These are phyloP conservation scores for Zaprionus tsacasi DNA, from an alignment of 1,140 invertebrate genomes.

Conservation along the genomic window DNA sequence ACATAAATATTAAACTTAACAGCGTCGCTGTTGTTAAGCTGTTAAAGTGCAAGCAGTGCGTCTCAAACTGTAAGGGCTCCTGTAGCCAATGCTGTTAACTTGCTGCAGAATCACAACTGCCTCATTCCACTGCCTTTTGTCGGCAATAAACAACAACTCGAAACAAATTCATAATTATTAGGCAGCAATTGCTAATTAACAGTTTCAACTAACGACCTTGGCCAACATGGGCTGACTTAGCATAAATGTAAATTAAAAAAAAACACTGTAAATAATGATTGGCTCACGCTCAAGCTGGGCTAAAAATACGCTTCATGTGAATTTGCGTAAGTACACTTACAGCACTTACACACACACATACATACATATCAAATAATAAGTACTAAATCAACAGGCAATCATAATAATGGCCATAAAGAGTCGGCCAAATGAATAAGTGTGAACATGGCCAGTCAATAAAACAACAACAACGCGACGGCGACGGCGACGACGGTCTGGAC, in stretches of 20 bases:
- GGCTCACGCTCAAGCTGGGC: constrained; percentile 27
- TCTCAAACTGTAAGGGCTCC: background rate
- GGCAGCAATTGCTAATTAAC: constrained; percentile 43
- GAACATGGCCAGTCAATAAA: constrained; percentile 58
- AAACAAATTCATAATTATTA: constrained; percentile 24
- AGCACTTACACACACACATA: constrained; percentile 27
- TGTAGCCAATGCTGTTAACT: too few species aligned
- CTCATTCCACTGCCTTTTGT: too few species aligned
- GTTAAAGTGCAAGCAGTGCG: background rate
- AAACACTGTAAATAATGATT: constrained; percentile 58
- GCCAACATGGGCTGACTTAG: constrained; percentile 64
- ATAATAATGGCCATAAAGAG: constrained; percentile 69
- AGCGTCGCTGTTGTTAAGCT: background rate
- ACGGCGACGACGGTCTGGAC: background rate
- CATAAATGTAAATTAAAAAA: constrained; percentile 45
- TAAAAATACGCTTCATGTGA: constrained; percentile 42
- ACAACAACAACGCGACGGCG: constrained; percentile 33
- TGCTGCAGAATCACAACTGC: background rate
- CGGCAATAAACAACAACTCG: constrained; percentile 9
- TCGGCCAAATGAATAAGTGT: constrained; percentile 47
- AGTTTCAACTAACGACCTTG: constrained; percentile 53
- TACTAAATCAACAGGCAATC: constrained; percentile 61
- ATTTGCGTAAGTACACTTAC: constrained; percentile 63
- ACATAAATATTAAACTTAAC: background rate
- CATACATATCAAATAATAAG: constrained; percentile 51